phyloP scores from a whole-genome alignment of 2,113 vertebrate species.

The Microtus pennsylvanicus region DNA sequence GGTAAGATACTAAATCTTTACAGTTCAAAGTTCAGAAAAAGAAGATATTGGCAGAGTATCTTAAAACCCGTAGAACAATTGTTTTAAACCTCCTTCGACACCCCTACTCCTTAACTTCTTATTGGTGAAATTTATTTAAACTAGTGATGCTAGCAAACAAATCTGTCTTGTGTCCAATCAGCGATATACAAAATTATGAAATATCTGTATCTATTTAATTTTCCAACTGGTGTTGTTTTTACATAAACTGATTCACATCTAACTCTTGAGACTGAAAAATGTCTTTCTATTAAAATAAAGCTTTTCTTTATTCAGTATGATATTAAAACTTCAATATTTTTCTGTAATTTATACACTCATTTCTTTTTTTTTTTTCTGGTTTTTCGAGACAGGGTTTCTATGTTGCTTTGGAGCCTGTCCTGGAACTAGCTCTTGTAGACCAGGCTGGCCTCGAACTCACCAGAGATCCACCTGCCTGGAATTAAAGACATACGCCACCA shows the following conservation, averaged over 20 bases:
- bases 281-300: slow-evolving; percentile 26
- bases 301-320: neutral
- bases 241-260: slow-evolving; percentile 25
- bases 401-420: too few species aligned
- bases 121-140: neutral
- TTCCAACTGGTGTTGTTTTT: slow-evolving; percentile 9
- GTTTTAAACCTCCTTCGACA: neutral
- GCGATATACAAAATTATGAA: neutral
- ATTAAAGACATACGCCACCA: too few species aligned
- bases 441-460: too few species aligned
- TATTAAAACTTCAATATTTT: slow-evolving; percentile 24
- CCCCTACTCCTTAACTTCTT: neutral
- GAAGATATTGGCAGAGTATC: neutral
- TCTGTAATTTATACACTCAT: neutral
- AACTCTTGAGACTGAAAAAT: slow-evolving; percentile 27
- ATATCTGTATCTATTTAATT: neutral
- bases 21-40: neutral
- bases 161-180: neutral
- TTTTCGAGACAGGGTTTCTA: too few species aligned
- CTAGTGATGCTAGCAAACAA: slow-evolving; percentile 5
- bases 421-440: too few species aligned
- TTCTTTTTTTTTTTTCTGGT: neutral
- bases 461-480: too few species aligned
- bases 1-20: neutral
- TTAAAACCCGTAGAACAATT: neutral